Percentiles rank a stretch among this genome's conserved stretches.
Evolutionary conservation across 2,797 vertebrate genomes (phyloP).

Genomic region (Fratercula arctica): DNA sequence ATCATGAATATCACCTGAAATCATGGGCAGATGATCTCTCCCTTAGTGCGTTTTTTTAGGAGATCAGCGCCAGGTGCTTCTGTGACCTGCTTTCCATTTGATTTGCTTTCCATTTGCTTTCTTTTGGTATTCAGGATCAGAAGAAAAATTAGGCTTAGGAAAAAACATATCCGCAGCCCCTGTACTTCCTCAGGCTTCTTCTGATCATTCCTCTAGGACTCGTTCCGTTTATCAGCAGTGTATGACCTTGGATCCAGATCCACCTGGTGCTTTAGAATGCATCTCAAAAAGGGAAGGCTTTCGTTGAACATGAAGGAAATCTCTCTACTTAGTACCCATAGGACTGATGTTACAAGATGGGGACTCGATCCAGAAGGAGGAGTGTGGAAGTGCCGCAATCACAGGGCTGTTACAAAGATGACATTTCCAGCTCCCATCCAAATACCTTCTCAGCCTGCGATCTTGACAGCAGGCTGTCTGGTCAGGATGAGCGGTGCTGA

Average conservation of each 20-base stretch:
- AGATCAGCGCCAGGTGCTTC: neutral
- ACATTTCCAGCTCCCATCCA: neutral
- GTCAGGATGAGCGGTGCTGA: neutral
- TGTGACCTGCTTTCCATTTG: neutral
- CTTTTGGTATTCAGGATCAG: neutral
- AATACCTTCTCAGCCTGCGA: neutral
- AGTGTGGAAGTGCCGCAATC: neutral
- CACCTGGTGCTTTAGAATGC: neutral
- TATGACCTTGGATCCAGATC: neutral
- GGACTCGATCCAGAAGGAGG: neutral
- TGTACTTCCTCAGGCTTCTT: neutral
- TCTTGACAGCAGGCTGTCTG: neutral
- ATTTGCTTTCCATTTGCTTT: neutral
- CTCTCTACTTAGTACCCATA: neutral
- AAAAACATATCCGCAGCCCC: neutral
- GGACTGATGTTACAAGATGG: neutral
- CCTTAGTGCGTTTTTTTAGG: neutral
- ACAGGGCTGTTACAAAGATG: neutral
- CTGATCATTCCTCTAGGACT: neutral
- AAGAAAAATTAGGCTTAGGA: neutral
- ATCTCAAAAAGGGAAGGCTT: neutral
- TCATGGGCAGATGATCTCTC: neutral
- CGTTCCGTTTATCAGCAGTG: neutral
- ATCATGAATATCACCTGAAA: neutral
- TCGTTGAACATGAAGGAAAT: neutral